Base-by-base conservation (phyloP, 2,888 invertebrate genomes). In the Pyrrhia umbra region DNA sequence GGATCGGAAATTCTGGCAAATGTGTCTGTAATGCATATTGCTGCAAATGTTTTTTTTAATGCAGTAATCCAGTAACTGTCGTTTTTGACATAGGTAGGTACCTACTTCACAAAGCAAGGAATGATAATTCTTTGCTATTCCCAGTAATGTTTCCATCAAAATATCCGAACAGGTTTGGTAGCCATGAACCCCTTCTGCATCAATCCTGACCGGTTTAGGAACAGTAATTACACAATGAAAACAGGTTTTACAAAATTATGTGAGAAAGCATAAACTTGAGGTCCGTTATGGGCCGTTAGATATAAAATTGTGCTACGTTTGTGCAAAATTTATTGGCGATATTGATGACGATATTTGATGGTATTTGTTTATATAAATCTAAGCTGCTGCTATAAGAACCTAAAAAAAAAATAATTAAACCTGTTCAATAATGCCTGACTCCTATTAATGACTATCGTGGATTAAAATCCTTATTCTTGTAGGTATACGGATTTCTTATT, bases 231-330 rank as follows among this genome's bases (percentile, higher is more conserved):
- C 70, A 87, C 85, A 88, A 88, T 86, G 80, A 81, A 86, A 87
- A 89, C 90, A 71, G 85, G 90, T 90, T 91, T 85, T 71, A 78
- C 42, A 78, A 81, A 82, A 82, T 84, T 83, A 82, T 79, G 84
- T 85, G 88, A 82, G 87, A 87, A 87, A 87, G 79, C 77, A 81
- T 79, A 73, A 74, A 80, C 71, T 59, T 54, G 63, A 61, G 43
- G 72, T 79, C 85, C 80, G 84, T 84, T 83, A 85, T 70, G 64
- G 68, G 68, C 77, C 81, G 78, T 81, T 80, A 77, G 60, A 42
- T 75, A 69, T 70, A 75, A 67, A 73, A 64, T 62, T 68, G 65
- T 37, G 46, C 61, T 43, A 57, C 16, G 40, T 47, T 30, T 51
- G 56, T 62, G 60, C 47, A 58, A 58, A 75, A 66, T 50, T 68